Percentiles rank a stretch among this genome's conserved stretches.
These are phyloP conservation scores for Blennius ocellaris DNA, from an alignment of 2,113 vertebrate species.

Conservation along the genomic window DNA sequence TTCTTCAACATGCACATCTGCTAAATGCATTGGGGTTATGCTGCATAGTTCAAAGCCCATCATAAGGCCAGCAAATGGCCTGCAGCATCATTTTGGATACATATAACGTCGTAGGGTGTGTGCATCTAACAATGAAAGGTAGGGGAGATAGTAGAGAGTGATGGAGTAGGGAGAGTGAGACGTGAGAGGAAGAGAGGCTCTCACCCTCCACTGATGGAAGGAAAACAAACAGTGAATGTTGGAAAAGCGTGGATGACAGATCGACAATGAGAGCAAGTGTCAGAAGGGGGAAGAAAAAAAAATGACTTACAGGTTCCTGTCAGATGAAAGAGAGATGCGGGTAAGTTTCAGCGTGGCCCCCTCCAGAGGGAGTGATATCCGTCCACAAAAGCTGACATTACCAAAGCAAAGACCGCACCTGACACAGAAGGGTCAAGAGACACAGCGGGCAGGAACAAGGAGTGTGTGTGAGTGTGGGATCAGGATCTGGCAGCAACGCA, in stretches of 20 bases:
- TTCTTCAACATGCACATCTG: conserved; percentile 7
- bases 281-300: neutral
- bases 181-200: conserved; percentile 21
- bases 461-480: conserved; percentile 37
- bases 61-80: conserved; percentile 29
- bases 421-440: conserved; percentile 8
- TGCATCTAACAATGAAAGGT: conserved; percentile 13
- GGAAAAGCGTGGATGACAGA: conserved; percentile 8
- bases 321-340: conserved; percentile 35
- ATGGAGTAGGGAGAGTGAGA: conserved; percentile 17
- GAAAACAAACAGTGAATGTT: conserved; percentile 11
- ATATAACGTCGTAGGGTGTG: conserved; percentile 41
- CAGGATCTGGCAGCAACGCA: conserved; percentile 43
- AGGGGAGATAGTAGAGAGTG: conserved; percentile 13
- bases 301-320: conserved; percentile 67
- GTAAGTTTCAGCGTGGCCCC: conserved; percentile 61
- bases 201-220: conserved; percentile 18
- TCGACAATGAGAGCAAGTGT: neutral
- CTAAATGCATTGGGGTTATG: conserved; percentile 21
- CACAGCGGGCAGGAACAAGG: conserved; percentile 19
- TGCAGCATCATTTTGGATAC: conserved; percentile 42
- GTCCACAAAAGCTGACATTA: conserved; percentile 52
- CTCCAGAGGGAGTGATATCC: conserved; percentile 55
- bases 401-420: conserved; percentile 31
- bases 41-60: conserved; percentile 6